Conservation (phyloP, 2,888 invertebrate genomes). For the Stegophylla sp. region DNA sequence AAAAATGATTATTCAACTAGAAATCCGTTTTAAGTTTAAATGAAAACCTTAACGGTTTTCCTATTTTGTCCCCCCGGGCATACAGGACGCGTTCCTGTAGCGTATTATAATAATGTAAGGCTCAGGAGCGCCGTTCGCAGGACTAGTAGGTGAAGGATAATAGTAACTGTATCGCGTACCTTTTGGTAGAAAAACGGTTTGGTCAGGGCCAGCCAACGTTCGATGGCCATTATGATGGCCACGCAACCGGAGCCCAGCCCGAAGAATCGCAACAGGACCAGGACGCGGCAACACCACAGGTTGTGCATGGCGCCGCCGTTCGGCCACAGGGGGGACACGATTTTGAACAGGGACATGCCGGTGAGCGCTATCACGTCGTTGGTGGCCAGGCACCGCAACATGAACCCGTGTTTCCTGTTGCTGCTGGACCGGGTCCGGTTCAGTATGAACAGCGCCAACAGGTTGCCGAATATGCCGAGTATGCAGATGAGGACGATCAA, state of each 20-base stretch:
- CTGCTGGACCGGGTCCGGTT: slow-evolving; percentile 73
- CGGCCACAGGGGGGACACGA: slow-evolving; percentile 68
- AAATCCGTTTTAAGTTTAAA: too few relatives aligned
- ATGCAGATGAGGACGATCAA: slow-evolving; percentile 65
- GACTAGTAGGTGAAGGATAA: too few relatives aligned
- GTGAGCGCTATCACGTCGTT: slow-evolving; percentile 81
- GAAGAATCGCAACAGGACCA: slow-evolving; percentile 80
- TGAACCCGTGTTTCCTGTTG: slow-evolving; percentile 81
- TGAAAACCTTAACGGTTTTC: too few relatives aligned
- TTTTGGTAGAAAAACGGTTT: slow-evolving; percentile 87
- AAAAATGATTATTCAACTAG: too few relatives aligned
- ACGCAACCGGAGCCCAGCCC: slow-evolving; percentile 87
- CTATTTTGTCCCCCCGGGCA: too few relatives aligned
- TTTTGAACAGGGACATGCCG: slow-evolving; percentile 78
- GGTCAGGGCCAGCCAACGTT: slow-evolving; percentile 85
- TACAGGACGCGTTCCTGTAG: too few relatives aligned
- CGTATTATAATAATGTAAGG: too few relatives aligned
- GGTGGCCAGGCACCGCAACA: slow-evolving; percentile 78
- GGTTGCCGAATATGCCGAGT: slow-evolving; percentile 77
- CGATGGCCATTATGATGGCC: slow-evolving; percentile 86
- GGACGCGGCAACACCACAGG: slow-evolving; percentile 71
- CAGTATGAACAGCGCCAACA: slow-evolving; percentile 78
- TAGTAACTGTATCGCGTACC: slow-evolving; percentile 72
- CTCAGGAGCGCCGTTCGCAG: too few relatives aligned
- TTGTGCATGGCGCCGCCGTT: slow-evolving; percentile 63